Conservation (phyloP, 2,113 vertebrate species). For the Dromas ardeola region DNA sequence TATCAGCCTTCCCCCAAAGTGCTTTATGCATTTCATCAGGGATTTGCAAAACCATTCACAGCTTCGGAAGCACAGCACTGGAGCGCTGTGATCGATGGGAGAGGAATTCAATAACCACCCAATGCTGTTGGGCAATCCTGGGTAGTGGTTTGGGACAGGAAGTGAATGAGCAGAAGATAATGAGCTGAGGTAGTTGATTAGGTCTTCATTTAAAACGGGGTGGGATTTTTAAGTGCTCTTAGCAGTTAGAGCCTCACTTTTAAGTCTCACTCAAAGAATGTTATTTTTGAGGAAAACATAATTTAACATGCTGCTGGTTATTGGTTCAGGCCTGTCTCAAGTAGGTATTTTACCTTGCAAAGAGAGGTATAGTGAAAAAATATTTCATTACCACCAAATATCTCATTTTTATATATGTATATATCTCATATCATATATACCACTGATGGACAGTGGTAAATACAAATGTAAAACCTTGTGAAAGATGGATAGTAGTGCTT, state of each 20-base stretch:
- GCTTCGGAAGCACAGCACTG: not conserved
- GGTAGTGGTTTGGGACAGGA: not conserved
- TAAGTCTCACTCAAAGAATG: not conserved
- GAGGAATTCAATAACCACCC: constrained; percentile 6
- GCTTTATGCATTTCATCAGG: constrained; percentile 48
- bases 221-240: not conserved
- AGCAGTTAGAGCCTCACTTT: not conserved
- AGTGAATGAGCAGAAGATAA: not conserved
- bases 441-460: not conserved
- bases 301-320: not conserved
- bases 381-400: not conserved
- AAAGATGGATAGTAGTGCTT: not conserved
- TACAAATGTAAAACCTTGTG: accelerated
- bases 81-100: not conserved
- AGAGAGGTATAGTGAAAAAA: not conserved
- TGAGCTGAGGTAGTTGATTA: not conserved
- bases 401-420: not conserved
- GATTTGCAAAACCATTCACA: constrained; percentile 56
- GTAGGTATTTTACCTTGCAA: not conserved
- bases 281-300: not conserved
- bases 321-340: not conserved
- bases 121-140: not conserved
- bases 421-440: too few species aligned
- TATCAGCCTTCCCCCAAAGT: constrained; percentile 47
- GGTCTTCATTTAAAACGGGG: not conserved